Evolutionary conservation across 2,888 invertebrate species (phyloP), one percentile per base, ranked within the genome.

Genomic region (Troilus luridus): DNA sequence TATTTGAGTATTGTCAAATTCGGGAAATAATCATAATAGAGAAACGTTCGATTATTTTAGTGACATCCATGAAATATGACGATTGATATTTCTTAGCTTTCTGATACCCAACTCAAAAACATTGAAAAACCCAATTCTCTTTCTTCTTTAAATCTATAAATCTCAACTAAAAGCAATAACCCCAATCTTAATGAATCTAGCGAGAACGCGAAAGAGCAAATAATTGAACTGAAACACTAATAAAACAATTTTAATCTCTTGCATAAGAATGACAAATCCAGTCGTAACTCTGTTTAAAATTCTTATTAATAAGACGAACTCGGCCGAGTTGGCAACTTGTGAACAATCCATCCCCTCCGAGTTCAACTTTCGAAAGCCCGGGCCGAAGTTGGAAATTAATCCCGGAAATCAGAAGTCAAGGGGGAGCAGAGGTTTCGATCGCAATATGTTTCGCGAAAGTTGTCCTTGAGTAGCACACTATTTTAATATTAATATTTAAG

Each of bases 341-440:
- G 24, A 77, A 77, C 72, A 77, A 77, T 77, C 72, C 72, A 77
- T 77, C 41, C 72, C 41, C 41, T 17, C 6, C 41, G 41, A 77
- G 72, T 77, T 77, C 72, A 77, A 77, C 72, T 77, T 77, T 77
- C 72, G 17, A 14, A 77, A 77, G 41, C 27, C 27, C 14, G 72
- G 27, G 0, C 72, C 72, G 41, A 77, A 77, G 72, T 77, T 77
- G 27, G 72, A 41, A 77, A 77, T 77, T 77, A 77, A 77, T 77
- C 72, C 41, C 72, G 41, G 72, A 77, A 77, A 77, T 77, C 72
- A 77, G 27, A 77, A 77, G 72, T 77, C 72, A 27, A 77, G 72
- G 8, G 72, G 72, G 27, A 77, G 41, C 72, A 1, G 27, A 41
- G 41, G 19, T 77, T 41, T 77, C 72, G 72, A 77, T 41, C 7